Conservation (phyloP, 53 echinoderm and acorn worm genomes). For the Arbacia lixula region DNA sequence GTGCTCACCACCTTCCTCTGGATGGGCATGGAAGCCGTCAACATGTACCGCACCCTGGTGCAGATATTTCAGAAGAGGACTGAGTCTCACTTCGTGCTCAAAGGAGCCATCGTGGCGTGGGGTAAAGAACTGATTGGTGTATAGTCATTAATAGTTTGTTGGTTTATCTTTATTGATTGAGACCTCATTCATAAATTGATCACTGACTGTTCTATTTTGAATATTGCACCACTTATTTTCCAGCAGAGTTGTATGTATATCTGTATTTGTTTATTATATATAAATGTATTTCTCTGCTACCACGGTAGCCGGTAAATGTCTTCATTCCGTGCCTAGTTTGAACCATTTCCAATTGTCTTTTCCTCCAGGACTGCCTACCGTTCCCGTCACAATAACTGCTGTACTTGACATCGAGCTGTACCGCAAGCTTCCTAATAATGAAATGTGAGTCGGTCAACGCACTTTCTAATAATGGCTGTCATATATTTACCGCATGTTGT, state of each 20-base stretch:
- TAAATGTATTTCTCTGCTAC: too few relatives aligned
- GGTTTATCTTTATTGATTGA: too few relatives aligned
- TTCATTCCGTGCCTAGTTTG: too few relatives aligned
- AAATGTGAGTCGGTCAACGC: slow-evolving; percentile 52
- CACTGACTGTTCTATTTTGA: too few relatives aligned
- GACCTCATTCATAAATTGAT: too few relatives aligned
- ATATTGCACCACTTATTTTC: too few relatives aligned
- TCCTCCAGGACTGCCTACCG: slow-evolving; percentile 40
- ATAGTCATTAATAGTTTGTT: too few relatives aligned
- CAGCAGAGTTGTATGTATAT: background rate
- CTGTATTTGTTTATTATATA: too few relatives aligned
- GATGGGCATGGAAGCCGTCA: slow-evolving; percentile 93
- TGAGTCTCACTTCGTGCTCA: slow-evolving; percentile 70
- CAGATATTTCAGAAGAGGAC: slow-evolving; percentile 78
- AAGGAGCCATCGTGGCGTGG: slow-evolving; percentile 82
- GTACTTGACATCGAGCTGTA: slow-evolving; percentile 46
- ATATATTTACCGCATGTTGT: too few relatives aligned
- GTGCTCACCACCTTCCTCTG: slow-evolving; percentile 82
- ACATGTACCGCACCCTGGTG: slow-evolving; percentile 85
- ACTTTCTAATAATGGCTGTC: too few relatives aligned
- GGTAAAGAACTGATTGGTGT: too few relatives aligned
- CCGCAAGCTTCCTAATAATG: slow-evolving; percentile 21
- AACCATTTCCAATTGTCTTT: background rate
- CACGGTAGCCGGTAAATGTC: too few relatives aligned
- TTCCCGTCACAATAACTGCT: slow-evolving; percentile 51